These are phyloP conservation scores for Heterodera carotae DNA, from an alignment of 1,140 invertebrate species.

Conservation along the genomic window DNA sequence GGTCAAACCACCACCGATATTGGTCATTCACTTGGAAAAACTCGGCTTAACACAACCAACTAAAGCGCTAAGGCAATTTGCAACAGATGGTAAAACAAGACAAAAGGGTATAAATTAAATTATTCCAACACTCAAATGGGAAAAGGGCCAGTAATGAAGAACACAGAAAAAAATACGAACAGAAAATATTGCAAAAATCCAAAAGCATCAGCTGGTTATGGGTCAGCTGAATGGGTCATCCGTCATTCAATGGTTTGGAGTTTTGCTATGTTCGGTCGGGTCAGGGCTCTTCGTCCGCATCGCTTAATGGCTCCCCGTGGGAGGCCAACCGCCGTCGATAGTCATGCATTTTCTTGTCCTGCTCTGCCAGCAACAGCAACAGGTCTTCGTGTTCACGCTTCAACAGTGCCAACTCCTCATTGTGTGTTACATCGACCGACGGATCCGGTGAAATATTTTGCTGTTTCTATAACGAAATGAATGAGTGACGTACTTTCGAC, in stretches of 20 bases:
- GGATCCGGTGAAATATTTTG: slow-evolving; percentile 21
- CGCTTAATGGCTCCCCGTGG: slow-evolving; percentile 71
- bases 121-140: neutral
- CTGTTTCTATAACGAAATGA: slow-evolving; percentile 7
- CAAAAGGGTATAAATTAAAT: neutral
- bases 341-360: slow-evolving; percentile 76
- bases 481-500: neutral
- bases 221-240: too few relatives aligned
- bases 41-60: neutral
- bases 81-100: too few relatives aligned
- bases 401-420: slow-evolving; percentile 73
- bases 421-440: neutral
- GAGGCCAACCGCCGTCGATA: slow-evolving; percentile 75
- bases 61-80: neutral
- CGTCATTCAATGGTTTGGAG: neutral
- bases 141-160: neutral
- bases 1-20: neutral
- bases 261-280: neutral
- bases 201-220: too few relatives aligned
- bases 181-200: neutral
- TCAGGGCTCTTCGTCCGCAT: slow-evolving; percentile 46
- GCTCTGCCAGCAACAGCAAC: slow-evolving; percentile 80
- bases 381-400: slow-evolving; percentile 88
- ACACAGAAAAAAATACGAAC: neutral
- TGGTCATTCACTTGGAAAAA: neutral